phyloP scores from a whole-genome alignment of 2,797 vertebrate genomes.

The Yasuhikotakia modesta region DNA sequence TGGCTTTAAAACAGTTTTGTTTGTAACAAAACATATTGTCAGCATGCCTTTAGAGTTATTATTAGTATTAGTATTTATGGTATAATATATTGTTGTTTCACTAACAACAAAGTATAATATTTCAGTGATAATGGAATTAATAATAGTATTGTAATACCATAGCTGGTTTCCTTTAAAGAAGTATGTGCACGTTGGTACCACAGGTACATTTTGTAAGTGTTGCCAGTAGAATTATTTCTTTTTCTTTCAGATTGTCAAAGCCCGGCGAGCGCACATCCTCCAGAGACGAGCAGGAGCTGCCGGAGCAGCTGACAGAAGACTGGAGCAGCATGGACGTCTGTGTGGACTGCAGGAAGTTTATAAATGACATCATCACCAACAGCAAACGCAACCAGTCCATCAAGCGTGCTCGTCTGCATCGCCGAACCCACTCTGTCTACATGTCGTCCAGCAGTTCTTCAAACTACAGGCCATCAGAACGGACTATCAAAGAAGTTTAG shows the following conservation, averaged over 20 bases:
- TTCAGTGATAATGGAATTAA: too few species aligned
- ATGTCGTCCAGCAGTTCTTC: constrained; percentile 81
- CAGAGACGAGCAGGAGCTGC: constrained; percentile 84
- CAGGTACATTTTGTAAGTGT: background rate
- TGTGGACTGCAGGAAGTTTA: constrained; percentile 97
- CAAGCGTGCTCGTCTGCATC: constrained; percentile 90
- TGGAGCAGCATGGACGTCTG: constrained; percentile 98
- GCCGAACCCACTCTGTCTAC: constrained; percentile 94
- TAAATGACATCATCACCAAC: constrained; percentile 93
- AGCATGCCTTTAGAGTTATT: too few species aligned
- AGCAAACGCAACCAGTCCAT: constrained; percentile 90
- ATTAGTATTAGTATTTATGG: too few species aligned
- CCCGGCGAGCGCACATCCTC: constrained; percentile 77
- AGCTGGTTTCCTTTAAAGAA: too few species aligned
- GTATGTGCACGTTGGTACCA: too few species aligned
- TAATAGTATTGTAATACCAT: too few species aligned
- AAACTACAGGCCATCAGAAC: constrained; percentile 87
- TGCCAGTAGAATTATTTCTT: background rate
- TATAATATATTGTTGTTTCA: too few species aligned
- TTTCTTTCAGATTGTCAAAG: constrained; percentile 80
- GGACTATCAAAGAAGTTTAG: constrained; percentile 94
- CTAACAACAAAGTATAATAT: too few species aligned
- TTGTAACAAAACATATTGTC: too few species aligned
- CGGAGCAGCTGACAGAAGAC: constrained; percentile 92
- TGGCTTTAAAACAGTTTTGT: too few species aligned